Conservation (phyloP, 2,113 vertebrate genomes). For the Oreochromis niloticus region DNA sequence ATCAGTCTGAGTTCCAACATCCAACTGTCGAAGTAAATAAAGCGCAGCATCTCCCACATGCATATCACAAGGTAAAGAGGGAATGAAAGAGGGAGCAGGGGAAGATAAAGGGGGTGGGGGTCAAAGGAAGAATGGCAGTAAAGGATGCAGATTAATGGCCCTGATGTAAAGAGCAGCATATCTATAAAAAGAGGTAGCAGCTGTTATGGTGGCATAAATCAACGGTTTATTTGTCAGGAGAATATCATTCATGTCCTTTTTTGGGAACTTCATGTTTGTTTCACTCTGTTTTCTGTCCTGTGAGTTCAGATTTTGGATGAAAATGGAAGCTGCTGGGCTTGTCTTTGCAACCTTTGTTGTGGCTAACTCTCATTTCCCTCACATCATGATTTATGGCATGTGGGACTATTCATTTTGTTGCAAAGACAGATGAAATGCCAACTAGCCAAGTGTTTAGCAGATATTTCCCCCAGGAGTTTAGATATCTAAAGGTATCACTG, state of each 20-base stretch:
- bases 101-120: not conserved
- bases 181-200: not conserved
- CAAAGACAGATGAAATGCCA: not conserved
- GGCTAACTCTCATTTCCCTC: not conserved
- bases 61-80: not conserved
- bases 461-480: not conserved
- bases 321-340: not conserved
- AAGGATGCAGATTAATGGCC: not conserved
- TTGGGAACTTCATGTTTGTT: not conserved
- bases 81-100: not conserved
- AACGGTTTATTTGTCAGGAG: not conserved
- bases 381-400: not conserved
- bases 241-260: not conserved
- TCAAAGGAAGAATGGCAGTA: not conserved
- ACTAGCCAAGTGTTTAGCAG: not conserved
- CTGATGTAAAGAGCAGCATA: not conserved
- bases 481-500: accelerated
- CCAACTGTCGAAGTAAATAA: not conserved
- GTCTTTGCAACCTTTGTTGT: not conserved
- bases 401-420: not conserved
- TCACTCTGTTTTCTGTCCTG: not conserved
- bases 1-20: not conserved
- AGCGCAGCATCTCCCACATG: not conserved
- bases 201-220: not conserved
- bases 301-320: not conserved